A percentile compares a stretch with the other conserved stretches of the same genome.
phyloP scores from a whole-genome alignment of 2,888 invertebrate genomes.

The Drosophila kambysellisi region DNA sequence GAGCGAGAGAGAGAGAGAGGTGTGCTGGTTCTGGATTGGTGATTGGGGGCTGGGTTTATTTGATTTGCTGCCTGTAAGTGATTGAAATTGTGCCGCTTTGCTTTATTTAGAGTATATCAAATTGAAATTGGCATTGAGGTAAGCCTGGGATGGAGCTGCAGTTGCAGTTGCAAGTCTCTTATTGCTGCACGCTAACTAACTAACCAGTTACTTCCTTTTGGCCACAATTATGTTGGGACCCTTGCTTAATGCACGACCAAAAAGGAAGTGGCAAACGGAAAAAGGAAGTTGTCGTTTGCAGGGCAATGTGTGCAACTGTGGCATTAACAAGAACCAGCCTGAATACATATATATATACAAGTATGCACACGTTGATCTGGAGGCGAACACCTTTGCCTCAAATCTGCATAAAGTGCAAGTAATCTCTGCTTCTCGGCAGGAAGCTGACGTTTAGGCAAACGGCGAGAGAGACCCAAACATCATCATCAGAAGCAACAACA shows the following conservation, averaged over 20 bases:
- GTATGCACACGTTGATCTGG: conserved; percentile 4
- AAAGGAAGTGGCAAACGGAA: conserved; percentile 64
- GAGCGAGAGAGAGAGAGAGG: not conserved
- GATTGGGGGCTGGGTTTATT: conserved; percentile 10
- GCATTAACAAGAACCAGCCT: conserved; percentile 21
- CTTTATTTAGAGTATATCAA: conserved; percentile 18
- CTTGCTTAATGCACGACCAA: conserved; percentile 21
- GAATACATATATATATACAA: conserved; percentile 1
- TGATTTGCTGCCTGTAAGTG: conserved; percentile 21
- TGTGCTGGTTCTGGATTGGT: not conserved
- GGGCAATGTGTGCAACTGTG: conserved; percentile 28
- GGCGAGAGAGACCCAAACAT: conserved; percentile 57
- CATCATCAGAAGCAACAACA: conserved; percentile 27
- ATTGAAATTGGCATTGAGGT: conserved; percentile 36
- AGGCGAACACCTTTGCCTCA: conserved; percentile 56
- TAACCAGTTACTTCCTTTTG: conserved; percentile 62
- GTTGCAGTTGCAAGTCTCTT: conserved; percentile 3
- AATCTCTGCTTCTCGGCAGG: conserved; percentile 63
- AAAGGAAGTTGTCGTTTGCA: conserved; percentile 65
- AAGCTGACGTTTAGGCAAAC: conserved; percentile 78
- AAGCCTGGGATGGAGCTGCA: conserved; percentile 25
- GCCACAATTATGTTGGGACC: conserved; percentile 46
- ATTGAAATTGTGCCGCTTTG: conserved; percentile 42
- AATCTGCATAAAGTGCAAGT: conserved; percentile 74
- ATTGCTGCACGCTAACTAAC: conserved; percentile 23